Percentiles rank a stretch among this genome's conserved stretches.
Conservation (phyloP, 2,113 vertebrate species). For the Centropus bengalensis region DNA sequence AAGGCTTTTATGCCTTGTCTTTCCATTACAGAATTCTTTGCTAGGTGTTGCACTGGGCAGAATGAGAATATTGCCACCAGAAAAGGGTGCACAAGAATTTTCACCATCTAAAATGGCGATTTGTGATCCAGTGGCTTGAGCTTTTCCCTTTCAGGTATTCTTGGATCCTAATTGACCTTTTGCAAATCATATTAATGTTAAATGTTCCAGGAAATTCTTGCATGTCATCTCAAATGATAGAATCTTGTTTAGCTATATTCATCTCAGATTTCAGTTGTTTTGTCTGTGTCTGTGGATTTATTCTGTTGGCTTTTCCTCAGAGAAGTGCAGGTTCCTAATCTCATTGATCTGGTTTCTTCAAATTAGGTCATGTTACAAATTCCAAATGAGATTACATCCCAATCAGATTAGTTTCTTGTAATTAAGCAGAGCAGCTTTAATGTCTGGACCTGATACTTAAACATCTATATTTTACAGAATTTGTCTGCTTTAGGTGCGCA, state of each 20-base stretch:
- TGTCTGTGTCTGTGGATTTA: conserved; percentile 8
- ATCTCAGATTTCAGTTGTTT: background rate
- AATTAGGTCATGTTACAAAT: conserved; percentile 57
- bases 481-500: background rate
- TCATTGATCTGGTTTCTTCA: conserved; percentile 15
- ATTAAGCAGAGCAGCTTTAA: conserved; percentile 9
- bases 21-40: background rate
- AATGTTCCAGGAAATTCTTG: background rate
- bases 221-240: background rate
- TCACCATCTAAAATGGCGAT: background rate
- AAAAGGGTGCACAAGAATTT: background rate
- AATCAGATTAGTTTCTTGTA: conserved; percentile 35
- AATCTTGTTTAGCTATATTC: background rate
- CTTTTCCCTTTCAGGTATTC: background rate
- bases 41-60: background rate
- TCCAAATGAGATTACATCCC: conserved; percentile 42
- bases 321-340: conserved; percentile 29
- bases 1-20: background rate
- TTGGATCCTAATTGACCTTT: background rate
- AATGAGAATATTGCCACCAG: background rate
- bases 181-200: background rate
- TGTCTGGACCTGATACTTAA: conserved; percentile 8
- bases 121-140: background rate
- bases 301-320: background rate
- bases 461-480: background rate